Evolutionary conservation across 2,797 vertebrate genomes (phyloP), one percentile per base, ranked within the genome.

Genomic region (Oreonectes daqikongensis): DNA sequence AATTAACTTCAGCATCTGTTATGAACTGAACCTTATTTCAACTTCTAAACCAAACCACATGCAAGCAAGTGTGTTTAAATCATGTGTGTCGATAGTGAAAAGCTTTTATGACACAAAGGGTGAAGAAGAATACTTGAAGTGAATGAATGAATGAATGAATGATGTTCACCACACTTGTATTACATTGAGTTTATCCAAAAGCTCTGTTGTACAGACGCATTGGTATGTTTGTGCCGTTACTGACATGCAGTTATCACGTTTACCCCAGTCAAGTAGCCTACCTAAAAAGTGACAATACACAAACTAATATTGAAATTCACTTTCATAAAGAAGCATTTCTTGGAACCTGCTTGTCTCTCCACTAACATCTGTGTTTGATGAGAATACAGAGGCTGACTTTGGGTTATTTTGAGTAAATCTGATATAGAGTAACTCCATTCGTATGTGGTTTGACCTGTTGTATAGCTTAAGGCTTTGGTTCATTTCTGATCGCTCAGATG

Each of bases 341-440:
- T 26, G 55, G 76, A 78, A 65, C 38, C 12, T 66, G n/a, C n/a
- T 42, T 9, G 68, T 72, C 48, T 72, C 59, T 32, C n/a, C n/a
- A 46, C 18, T 2, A 64, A 70, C 50, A 61, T 71, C 69, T 64
- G 59, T 52, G 59, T 55, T 44, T 78, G 20, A 64, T 53, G 44
- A 30, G 32, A 78, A 78, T 53, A 30, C 30, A 48, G 38, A 24
- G 14, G 35, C 24, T 44, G 24, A 20, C 48, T 70, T 61, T 42
- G 3, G 53, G 57, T 28, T 77, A 40, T 64, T 53, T 24, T 65
- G 60, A 35, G 15, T 26, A 17, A n/a, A 50, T 72, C 59, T 24
- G 8, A 50, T 63, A 50, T 59, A 8, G 30, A 59, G 24, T 59
- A 15, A 55, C 9, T 26, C 4, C 5, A 30, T 73, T 30, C 5